Evolutionary conservation across 2,113 vertebrate species (phyloP).

Genomic region (Ptilorrhoa leucosticta): DNA sequence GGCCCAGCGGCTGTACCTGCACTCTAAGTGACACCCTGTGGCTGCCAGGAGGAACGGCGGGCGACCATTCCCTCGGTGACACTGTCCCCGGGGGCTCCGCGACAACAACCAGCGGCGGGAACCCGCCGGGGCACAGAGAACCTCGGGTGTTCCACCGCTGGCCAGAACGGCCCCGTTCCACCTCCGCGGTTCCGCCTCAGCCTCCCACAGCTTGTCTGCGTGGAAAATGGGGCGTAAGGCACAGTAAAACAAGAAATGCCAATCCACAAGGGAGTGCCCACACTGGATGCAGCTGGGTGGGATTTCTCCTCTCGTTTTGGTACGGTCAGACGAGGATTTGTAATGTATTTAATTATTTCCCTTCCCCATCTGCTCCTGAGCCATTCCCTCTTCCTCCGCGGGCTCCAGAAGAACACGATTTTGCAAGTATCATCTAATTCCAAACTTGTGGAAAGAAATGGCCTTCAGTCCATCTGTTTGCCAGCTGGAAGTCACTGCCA

Average conservation of each 20-base stretch:
- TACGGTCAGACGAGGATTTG: background rate
- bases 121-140: fast-evolving
- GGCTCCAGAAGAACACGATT: background rate
- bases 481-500: background rate
- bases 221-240: background rate
- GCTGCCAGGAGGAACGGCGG: conserved; percentile 9
- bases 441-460: background rate
- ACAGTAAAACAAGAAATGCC: background rate
- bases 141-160: fast-evolving
- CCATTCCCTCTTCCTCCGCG: background rate
- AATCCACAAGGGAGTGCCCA: background rate
- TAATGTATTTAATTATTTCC: background rate
- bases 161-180: background rate
- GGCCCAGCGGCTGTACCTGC: conserved; percentile 1
- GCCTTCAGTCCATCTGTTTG: background rate
- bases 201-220: background rate
- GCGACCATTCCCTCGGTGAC: background rate
- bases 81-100: background rate
- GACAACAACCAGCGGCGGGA: background rate
- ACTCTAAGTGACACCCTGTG: conserved; percentile 62
- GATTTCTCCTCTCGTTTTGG: background rate
- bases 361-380: background rate
- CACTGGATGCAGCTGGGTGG: background rate
- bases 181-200: background rate
- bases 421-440: background rate